Evolutionary conservation across 2,113 vertebrate genomes (phyloP).

Genomic region (Todiramphus chloris): DNA sequence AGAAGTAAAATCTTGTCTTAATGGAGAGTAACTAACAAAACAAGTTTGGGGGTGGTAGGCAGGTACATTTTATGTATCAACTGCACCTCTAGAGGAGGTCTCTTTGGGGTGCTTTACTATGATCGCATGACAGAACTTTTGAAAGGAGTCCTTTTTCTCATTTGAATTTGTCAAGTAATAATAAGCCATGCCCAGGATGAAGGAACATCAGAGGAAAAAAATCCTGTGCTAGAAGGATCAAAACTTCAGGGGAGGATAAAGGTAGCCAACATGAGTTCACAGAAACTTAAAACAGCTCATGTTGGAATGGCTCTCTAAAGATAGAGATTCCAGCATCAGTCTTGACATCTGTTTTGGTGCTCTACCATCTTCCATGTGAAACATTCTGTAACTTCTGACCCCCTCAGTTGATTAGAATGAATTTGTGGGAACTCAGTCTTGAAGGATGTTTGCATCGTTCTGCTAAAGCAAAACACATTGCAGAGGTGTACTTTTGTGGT

Average conservation of each 20-base stretch:
- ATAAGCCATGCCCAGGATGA: not conserved
- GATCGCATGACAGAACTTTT: not conserved
- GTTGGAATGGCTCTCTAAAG: not conserved
- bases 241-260: not conserved
- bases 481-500: not conserved
- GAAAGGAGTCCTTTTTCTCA: not conserved
- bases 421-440: not conserved
- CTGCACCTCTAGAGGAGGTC: not conserved
- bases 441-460: not conserved
- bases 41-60: not conserved
- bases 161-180: not conserved
- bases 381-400: not conserved
- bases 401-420: not conserved
- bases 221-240: accelerated
- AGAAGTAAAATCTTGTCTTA: not conserved
- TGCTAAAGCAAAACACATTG: not conserved
- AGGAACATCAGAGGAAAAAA: not conserved
- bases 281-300: not conserved
- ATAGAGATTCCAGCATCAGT: not conserved
- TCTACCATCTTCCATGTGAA: not conserved
- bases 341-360: not conserved
- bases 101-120: not conserved
- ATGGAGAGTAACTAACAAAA: no score
- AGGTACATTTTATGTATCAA: not conserved
- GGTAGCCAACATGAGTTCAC: not conserved